Evolutionary conservation across 1,140 invertebrate species (phyloP), one percentile per base, ranked within the genome.

Genomic region (Drosophila saltans): DNA sequence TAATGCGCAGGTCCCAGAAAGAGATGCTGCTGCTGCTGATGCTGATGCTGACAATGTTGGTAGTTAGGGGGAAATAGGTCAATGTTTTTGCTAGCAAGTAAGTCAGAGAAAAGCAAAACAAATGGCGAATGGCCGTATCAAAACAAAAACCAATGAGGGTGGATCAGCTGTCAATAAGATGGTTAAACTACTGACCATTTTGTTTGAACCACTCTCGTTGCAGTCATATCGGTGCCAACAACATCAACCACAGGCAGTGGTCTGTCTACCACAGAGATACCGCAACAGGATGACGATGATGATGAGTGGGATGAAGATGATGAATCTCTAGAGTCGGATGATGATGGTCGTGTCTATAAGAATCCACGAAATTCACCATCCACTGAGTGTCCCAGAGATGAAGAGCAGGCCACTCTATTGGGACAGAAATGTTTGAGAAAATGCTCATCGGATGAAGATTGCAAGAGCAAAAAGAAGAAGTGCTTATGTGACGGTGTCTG

Each of bases 401-500:
- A 97, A 90, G 95, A 94, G 70, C 95, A 96, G 75, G 95, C 92
- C 66, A 92, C 92, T 1, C 43, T 91, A 2, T 81, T 95, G 91
- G 96, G 96, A 2, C 96, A 98, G 78, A 97, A 96, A 83, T 99
- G 98, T 93, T 93, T 98, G 55, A 95, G 98, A 71, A 97, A 98
- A 92, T 99, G 98, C 92, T 97, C 96, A 0, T 96, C 96, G 0
- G 97, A 99, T 90, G 96, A 97, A 85, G 98, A 99, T 90, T 99
- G 98, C 93, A 98, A 98, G 92, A 98, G 97, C 90, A 96, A 98
- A 92, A 97, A 98, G 93, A 99, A 99, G 93, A 97, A 97, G 89
- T 99, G 98, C 91, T 94, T 98, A 56, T 99, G 98, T 92, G 98
- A 99, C 91, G 98, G 98, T 40, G 95, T 96, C 2, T 99, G 98